Conservation (phyloP, 2,888 invertebrate species). For the Cotesia congregata region DNA sequence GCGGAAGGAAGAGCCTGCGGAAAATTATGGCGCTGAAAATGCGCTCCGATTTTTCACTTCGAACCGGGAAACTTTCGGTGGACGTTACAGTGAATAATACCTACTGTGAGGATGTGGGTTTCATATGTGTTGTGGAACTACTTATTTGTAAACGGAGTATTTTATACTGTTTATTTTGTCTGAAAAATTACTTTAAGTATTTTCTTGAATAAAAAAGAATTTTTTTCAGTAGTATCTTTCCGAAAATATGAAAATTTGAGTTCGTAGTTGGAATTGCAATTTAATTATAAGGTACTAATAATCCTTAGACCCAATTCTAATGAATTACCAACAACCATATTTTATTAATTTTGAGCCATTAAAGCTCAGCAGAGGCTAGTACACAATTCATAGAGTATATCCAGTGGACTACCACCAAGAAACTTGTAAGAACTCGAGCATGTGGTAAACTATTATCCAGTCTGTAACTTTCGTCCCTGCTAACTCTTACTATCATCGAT, state of each 20-base stretch:
- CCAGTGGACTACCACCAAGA: not conserved
- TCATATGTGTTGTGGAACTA: not conserved
- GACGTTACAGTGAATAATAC: constrained; percentile 8
- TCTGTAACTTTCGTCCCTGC: constrained; percentile 20
- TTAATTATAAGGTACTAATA: no score
- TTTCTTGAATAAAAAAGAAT: no score
- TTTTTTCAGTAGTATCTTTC: no score
- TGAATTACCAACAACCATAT: not conserved
- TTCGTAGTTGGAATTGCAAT: no score
- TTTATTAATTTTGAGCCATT: not conserved
- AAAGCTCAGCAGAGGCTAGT: not conserved
- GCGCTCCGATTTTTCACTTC: constrained; percentile 30
- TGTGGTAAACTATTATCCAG: constrained; percentile 38
- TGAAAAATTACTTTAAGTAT: no score
- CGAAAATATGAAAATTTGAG: no score
- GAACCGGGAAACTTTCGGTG: constrained; percentile 7
- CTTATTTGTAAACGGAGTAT: not conserved
- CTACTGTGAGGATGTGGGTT: not conserved
- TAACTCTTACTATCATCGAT: constrained; percentile 34
- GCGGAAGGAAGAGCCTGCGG: not conserved
- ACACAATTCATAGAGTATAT: not conserved
- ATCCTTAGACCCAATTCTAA: no score
- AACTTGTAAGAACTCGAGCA: constrained; percentile 8
- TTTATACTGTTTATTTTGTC: no score
- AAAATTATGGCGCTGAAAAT: constrained; percentile 36